Percentiles rank a stretch among this genome's conserved stretches.
These are phyloP conservation scores for Malurus elegans DNA, from an alignment of 2,113 vertebrate genomes.

Conservation along the genomic window DNA sequence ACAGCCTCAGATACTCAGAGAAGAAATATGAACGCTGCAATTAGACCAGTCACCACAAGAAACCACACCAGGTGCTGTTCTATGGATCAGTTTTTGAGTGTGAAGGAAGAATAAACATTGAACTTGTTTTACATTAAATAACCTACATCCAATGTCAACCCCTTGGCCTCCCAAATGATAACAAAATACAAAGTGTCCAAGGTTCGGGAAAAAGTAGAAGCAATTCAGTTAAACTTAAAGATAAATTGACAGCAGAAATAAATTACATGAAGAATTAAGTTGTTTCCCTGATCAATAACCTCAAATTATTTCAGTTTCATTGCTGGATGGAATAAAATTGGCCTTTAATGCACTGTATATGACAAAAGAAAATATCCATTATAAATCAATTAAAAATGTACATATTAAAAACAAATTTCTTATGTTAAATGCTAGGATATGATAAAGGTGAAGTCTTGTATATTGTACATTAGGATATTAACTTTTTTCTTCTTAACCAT, in stretches of 20 bases:
- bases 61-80: neutral
- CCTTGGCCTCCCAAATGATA: fast-evolving
- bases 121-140: neutral
- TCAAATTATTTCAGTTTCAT: neutral
- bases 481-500: neutral
- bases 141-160: neutral
- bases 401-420: neutral
- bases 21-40: neutral
- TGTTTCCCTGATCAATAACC: neutral
- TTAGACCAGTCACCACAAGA: neutral
- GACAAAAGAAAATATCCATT: neutral
- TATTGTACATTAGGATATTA: neutral
- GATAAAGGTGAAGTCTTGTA: neutral
- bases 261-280: neutral
- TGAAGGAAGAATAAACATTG: neutral
- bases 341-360: neutral
- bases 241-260: neutral
- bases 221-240: neutral
- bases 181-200: neutral
- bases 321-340: neutral
- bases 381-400: neutral
- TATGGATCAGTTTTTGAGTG: neutral
- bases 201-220: neutral
- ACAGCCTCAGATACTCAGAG: neutral
- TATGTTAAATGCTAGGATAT: neutral